These are phyloP conservation scores for Atherinosoma microstoma DNA, from an alignment of 2,797 vertebrate genomes.

Conservation along the genomic window DNA sequence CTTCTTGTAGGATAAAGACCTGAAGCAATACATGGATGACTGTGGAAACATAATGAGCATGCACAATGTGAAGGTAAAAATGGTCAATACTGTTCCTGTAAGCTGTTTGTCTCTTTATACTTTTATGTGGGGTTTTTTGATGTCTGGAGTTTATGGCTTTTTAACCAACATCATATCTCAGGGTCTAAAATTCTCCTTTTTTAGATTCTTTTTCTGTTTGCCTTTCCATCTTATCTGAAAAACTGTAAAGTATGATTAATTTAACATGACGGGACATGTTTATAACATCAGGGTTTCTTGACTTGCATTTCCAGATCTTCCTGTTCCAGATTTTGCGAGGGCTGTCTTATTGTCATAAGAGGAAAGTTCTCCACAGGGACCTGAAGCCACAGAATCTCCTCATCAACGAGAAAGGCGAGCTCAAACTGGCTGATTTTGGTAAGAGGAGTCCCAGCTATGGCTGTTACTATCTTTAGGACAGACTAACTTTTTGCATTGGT, in stretches of 20 bases:
- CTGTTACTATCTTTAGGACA: not conserved
- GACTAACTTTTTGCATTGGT: no score
- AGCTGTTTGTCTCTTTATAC: no score
- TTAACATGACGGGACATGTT: not conserved
- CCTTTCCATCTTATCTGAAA: not conserved
- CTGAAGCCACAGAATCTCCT: conserved; percentile 88
- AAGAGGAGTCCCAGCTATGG: conserved; percentile 14
- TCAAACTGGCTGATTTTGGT: conserved; percentile 88
- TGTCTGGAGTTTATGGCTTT: not conserved
- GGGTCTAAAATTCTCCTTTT: conserved; percentile 5
- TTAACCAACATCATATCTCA: not conserved
- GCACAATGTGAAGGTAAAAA: conserved; percentile 96
- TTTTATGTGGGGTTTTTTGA: no score
- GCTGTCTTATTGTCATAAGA: conserved; percentile 84
- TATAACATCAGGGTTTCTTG: not conserved
- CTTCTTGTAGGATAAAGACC: conserved; percentile 92
- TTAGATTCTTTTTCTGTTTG: not conserved
- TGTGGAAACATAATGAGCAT: conserved; percentile 99
- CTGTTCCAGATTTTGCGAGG: conserved; percentile 86
- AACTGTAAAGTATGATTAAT: not conserved
- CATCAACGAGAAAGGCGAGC: conserved; percentile 85
- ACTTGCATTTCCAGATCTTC: conserved; percentile 76
- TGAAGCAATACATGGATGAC: conserved; percentile 99
- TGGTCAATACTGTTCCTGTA: not conserved
- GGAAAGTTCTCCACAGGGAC: conserved; percentile 86